phyloP scores from a whole-genome alignment of 2,113 vertebrate genomes.

The Myiopsitta monachus region DNA sequence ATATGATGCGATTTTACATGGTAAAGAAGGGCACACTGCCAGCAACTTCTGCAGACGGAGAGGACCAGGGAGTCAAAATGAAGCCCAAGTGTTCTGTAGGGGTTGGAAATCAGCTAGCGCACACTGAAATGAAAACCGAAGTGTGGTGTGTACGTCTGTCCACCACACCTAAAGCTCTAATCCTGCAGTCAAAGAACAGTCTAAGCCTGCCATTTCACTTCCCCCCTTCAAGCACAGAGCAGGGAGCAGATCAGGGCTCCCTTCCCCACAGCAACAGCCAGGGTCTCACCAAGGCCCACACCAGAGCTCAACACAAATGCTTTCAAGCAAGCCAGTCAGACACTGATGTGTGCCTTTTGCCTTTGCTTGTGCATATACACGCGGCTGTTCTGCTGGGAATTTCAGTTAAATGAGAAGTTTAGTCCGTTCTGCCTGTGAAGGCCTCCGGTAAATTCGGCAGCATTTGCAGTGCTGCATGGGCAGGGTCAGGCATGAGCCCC shows the following conservation, averaged over 20 bases:
- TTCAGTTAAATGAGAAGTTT: background rate
- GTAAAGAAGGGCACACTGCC: background rate
- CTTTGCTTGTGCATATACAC: accelerated
- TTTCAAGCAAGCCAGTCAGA: background rate
- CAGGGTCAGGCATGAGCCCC: background rate
- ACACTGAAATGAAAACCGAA: background rate
- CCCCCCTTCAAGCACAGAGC: accelerated
- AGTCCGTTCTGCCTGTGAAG: background rate
- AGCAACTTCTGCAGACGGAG: background rate
- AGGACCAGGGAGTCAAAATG: background rate
- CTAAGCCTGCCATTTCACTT: background rate
- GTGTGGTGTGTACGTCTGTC: background rate
- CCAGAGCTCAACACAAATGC: background rate
- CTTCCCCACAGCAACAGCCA: accelerated
- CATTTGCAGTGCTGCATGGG: accelerated
- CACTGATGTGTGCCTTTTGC: accelerated
- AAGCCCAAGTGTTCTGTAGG: background rate
- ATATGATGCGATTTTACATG: background rate
- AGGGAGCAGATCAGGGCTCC: background rate
- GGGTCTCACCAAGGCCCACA: accelerated
- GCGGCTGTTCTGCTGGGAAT: background rate
- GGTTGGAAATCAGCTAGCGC: background rate
- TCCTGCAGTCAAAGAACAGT: background rate
- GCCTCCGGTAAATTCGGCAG: background rate
- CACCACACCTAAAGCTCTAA: background rate